Conservation (phyloP, 2,888 invertebrate species). For the Eilema sororculum region DNA sequence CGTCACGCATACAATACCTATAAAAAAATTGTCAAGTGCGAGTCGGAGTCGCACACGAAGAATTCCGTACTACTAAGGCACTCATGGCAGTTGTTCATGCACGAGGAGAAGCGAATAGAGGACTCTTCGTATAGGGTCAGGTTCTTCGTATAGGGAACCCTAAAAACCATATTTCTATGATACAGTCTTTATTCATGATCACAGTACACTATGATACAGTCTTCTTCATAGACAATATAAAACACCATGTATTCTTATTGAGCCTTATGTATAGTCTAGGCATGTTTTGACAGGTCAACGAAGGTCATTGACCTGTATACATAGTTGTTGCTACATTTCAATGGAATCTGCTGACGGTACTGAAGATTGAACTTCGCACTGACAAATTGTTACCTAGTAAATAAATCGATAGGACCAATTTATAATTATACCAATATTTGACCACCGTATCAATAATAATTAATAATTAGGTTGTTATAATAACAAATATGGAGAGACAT, state of each 20-base stretch:
- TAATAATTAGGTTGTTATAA: constrained; percentile 21
- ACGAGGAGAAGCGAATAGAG: neutral
- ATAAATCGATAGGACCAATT: constrained; percentile 31
- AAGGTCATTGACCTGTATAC: constrained; percentile 22
- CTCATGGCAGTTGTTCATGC: neutral
- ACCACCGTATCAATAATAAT: constrained; percentile 28
- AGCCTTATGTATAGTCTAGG: neutral
- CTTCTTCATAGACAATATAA: neutral
- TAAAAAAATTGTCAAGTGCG: no score
- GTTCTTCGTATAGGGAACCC: neutral
- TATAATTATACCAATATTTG: constrained; percentile 31
- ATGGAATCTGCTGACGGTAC: constrained; percentile 13
- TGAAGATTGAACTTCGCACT: constrained; percentile 43
- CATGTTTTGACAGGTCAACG: constrained; percentile 7
- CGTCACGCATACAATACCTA: no score
- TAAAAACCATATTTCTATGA: neutral
- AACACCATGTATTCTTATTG: neutral
- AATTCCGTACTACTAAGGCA: no score
- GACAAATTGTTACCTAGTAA: constrained; percentile 27
- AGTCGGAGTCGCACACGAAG: no score
- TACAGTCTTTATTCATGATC: no score
- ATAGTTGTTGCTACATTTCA: constrained; percentile 9
- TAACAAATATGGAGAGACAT: constrained; percentile 1
- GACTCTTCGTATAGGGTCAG: neutral
- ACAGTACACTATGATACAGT: no score